Conservation (phyloP, 2,888 invertebrate species). For the Eupithecia pulchellata region DNA sequence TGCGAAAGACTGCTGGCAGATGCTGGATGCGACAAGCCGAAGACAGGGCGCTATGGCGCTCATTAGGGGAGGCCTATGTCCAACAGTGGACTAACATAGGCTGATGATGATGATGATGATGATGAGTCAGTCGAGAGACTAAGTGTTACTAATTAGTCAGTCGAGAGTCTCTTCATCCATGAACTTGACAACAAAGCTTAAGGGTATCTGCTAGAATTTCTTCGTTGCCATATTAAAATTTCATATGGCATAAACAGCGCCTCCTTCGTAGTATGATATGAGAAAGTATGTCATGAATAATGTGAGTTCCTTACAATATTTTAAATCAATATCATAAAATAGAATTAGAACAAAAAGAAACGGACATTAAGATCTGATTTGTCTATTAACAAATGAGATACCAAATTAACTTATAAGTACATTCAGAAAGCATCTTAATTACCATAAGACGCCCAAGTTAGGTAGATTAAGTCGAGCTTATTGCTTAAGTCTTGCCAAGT, state of each 20-base stretch:
- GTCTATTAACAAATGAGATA: neutral
- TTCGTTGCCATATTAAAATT: slow-evolving; percentile 40
- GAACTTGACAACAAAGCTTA: slow-evolving; percentile 1
- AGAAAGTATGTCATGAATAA: slow-evolving; percentile 14
- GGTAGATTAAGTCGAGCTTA: neutral
- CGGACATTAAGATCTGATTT: neutral
- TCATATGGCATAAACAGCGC: slow-evolving; percentile 33
- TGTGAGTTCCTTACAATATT: slow-evolving; percentile 23
- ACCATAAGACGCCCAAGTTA: neutral
- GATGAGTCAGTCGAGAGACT: too few relatives aligned
- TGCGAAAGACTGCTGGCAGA: too few relatives aligned
- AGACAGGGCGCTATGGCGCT: too few relatives aligned
- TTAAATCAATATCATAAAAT: neutral
- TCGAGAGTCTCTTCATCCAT: neutral
- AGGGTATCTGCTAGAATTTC: slow-evolving; percentile 8
- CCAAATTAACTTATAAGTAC: neutral
- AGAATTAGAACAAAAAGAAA: neutral
- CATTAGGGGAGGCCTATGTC: too few relatives aligned
- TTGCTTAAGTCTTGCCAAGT: slow-evolving; percentile 2
- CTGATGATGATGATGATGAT: too few relatives aligned
- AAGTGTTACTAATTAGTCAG: neutral
- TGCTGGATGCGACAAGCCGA: too few relatives aligned
- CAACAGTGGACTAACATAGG: too few relatives aligned
- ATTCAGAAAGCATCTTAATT: neutral
- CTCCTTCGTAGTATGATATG: slow-evolving; percentile 24